phyloP scores from a whole-genome alignment of 2,797 vertebrate species.

The Pachyuromys duprasi region DNA sequence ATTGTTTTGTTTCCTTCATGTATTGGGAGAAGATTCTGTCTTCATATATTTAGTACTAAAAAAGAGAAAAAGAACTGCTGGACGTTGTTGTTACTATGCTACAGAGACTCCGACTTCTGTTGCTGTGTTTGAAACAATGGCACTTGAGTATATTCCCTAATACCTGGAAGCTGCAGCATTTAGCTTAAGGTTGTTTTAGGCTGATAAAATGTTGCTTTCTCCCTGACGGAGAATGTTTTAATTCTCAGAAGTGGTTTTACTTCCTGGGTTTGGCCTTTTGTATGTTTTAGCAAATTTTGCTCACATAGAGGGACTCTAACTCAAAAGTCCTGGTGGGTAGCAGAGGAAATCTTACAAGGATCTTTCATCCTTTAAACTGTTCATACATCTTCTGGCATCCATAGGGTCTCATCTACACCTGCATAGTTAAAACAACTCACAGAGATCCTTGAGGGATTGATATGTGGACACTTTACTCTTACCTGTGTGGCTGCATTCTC shows the following conservation, averaged over 20 bases:
- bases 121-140: neutral
- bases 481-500: neutral
- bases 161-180: neutral
- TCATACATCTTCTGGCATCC: neutral
- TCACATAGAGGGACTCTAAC: neutral
- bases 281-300: neutral
- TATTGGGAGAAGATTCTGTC: neutral
- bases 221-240: neutral
- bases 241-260: neutral
- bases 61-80: neutral
- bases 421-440: neutral
- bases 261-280: neutral
- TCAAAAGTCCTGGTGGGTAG: neutral
- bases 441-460: neutral
- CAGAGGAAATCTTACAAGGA: neutral
- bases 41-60: neutral
- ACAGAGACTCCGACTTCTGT: neutral
- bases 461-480: neutral
- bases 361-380: neutral
- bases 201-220: neutral
- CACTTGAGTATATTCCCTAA: neutral
- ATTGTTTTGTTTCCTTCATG: neutral
- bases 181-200: neutral
- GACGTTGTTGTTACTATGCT: neutral
- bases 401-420: neutral